Evolutionary conservation across 2,797 vertebrate genomes (phyloP), one percentile per base, ranked within the genome.

Genomic region (Atherinosoma microstoma): DNA sequence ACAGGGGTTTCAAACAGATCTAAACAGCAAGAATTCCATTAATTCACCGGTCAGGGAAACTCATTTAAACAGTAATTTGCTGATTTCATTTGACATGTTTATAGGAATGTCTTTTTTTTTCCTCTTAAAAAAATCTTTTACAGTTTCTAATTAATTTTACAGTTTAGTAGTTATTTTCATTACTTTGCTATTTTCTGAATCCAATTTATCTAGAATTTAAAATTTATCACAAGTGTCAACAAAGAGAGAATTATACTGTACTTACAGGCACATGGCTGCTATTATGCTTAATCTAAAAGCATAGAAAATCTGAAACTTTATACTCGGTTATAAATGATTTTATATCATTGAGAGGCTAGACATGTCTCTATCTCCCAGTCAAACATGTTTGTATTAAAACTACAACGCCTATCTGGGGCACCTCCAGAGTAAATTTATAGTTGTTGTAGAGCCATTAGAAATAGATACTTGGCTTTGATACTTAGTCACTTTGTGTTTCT

Each of bases 21-120:
- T 81, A 65, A 89, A 79, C 82, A 79, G 68, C 60, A 34, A 79
- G 69, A 76, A 73, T 67, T 74, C 4, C 36, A 70, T 79, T 70
- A 69, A 67, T 83, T 64, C 64, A 36, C 58, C n/a, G 58, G 62
- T 20, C 42, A 40, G 56, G 47, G n/a, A 66, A 73, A 68, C 47
- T 29, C 22, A 36, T 75, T 54, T 49, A 58, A 79, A 76, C 66
- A 67, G 34, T 70, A 64, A 82, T 82, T 82, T 70, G 58, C 64
- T 3, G 29, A 58, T 76, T 79, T 75, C 47, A 73, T 67, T 76
- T 34, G 58, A 83, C 34, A 40, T 75, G 24, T 80, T 80, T 83
- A 34, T 51, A 57, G 64, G 63, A n/a, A 75, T 75, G 82, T 70
- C 27, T 13, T 58, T 76, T 40, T 42, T 42, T 6, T 12, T 40